Percentiles rank a stretch among this genome's conserved stretches.
These are phyloP conservation scores for Drosophila affinis DNA, from an alignment of 2,888 invertebrate species.

Conservation along the genomic window DNA sequence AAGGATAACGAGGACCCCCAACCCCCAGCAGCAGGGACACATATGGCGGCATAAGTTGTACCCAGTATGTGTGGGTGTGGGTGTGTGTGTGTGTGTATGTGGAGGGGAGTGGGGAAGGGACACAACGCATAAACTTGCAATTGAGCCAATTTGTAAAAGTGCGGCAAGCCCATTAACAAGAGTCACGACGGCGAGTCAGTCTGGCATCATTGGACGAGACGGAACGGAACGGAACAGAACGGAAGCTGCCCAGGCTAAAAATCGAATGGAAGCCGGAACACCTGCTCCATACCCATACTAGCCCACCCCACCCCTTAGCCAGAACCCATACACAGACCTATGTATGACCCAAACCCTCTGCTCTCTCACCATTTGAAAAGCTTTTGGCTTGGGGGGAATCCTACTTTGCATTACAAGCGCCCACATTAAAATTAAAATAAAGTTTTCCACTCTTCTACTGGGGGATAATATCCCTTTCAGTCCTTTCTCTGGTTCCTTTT, in stretches of 20 bases:
- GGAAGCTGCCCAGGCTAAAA: conserved; percentile 11
- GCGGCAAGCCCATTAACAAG: conserved; percentile 78
- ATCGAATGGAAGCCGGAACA: conserved; percentile 58
- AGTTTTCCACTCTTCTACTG: conserved; percentile 51
- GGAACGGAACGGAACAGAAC: too few relatives aligned
- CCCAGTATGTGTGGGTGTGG: conserved; percentile 29
- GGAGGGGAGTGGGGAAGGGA: conserved; percentile 6
- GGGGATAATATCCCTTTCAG: conserved; percentile 27
- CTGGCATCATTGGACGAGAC: neutral
- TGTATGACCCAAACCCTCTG: too few relatives aligned
- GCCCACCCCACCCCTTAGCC: neutral
- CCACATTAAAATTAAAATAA: conserved; percentile 78
- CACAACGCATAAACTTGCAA: conserved; percentile 82
- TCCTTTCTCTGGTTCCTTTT: conserved; percentile 27
- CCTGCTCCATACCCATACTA: conserved; percentile 50
- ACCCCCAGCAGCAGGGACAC: conserved; percentile 44
- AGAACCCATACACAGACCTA: neutral
- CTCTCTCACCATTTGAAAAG: conserved; percentile 3
- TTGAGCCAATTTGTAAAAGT: conserved; percentile 84
- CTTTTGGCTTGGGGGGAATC: conserved; percentile 26
- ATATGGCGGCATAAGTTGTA: conserved; percentile 79
- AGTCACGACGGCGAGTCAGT: conserved; percentile 6
- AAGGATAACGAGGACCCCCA: too few relatives aligned
- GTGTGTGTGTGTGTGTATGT: neutral
- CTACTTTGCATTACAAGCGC: conserved; percentile 73